phyloP scores from a whole-genome alignment of 2,888 invertebrate genomes.

The Nebria salina region DNA sequence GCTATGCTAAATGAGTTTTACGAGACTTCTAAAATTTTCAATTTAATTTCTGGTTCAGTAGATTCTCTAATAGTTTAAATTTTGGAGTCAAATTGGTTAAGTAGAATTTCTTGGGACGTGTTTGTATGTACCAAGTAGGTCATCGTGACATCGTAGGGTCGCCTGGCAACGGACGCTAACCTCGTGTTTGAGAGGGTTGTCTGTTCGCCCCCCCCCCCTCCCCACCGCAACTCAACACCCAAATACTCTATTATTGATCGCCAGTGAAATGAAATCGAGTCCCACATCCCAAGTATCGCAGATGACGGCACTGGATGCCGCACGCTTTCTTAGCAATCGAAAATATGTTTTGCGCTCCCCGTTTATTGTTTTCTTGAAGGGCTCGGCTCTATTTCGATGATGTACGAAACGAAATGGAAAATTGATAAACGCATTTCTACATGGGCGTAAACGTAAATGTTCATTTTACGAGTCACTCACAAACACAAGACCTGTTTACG shows the following conservation, averaged over 20 bases:
- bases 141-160: slow-evolving; percentile 38
- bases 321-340: not conserved
- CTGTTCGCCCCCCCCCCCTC: too few species aligned
- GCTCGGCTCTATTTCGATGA: too few species aligned
- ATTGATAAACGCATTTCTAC: not conserved
- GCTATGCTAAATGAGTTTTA: too few species aligned
- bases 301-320: not conserved
- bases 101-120: not conserved
- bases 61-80: too few species aligned
- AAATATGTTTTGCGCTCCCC: not conserved
- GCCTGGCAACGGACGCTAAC: slow-evolving; percentile 45
- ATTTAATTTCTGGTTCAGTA: too few species aligned
- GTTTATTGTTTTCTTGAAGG: too few species aligned
- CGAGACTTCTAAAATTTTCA: too few species aligned
- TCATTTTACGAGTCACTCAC: too few species aligned
- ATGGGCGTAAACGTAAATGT: too few species aligned
- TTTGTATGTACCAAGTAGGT: slow-evolving; percentile 31
- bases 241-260: not conserved
- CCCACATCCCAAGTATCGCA: not conserved
- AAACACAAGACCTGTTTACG: too few species aligned
- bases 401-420: not conserved
- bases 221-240: not conserved
- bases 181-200: slow-evolving; percentile 16
- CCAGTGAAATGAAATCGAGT: not conserved
- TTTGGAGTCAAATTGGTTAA: too few species aligned